Conservation (phyloP, 1,140 invertebrate species). For the Magallana ariakensis region DNA sequence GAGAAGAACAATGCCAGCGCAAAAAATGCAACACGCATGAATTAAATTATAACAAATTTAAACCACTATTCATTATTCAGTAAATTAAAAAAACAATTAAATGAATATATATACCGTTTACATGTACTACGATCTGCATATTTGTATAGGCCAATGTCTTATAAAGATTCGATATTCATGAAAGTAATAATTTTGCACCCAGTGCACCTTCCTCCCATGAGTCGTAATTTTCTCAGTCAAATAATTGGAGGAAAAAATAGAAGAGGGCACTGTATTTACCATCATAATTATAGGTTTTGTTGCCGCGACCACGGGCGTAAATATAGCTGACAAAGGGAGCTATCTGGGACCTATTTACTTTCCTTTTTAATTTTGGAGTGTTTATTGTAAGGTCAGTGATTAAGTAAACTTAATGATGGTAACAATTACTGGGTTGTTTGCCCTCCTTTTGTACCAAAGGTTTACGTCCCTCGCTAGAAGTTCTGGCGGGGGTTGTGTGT, state of each 20-base stretch:
- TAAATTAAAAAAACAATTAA: too few species aligned
- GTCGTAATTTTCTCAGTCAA: background rate
- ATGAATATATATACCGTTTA: too few species aligned
- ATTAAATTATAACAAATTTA: too few species aligned
- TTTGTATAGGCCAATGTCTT: background rate
- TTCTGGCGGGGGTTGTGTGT: background rate
- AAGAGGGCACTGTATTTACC: background rate
- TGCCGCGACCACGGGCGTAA: background rate
- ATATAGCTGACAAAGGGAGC: background rate
- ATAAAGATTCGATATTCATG: too few species aligned
- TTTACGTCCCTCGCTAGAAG: background rate
- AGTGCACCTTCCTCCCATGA: background rate
- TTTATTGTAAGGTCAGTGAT: conserved; percentile 12
- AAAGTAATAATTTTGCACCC: conserved; percentile 3
- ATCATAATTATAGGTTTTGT: conserved; percentile 26
- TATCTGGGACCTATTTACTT: background rate
- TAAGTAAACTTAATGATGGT: conserved; percentile 10
- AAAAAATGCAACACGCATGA: too few species aligned
- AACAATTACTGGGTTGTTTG: conserved; percentile 24
- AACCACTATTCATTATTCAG: too few species aligned
- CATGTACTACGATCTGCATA: too few species aligned
- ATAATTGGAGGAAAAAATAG: background rate
- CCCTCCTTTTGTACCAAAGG: background rate
- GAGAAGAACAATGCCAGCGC: too few species aligned
- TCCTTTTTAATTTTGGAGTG: conserved; percentile 16